Evolutionary conservation across 2,888 invertebrate genomes (phyloP), one percentile per base, ranked within the genome.

Genomic region (Sinohyriopsis cumingii): DNA sequence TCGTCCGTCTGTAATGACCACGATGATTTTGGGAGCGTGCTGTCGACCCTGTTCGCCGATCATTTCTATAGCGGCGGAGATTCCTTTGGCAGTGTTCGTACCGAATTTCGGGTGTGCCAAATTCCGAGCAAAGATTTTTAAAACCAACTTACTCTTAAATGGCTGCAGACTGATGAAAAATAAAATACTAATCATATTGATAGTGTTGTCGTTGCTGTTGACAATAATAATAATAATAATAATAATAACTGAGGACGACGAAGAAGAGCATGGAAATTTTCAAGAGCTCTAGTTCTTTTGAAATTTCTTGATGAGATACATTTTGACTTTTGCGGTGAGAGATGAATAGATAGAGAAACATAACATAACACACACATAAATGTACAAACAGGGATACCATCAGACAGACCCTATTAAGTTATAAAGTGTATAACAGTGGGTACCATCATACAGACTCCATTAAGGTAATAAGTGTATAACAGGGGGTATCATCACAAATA

Each of bases 1-100:
- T 25, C 82, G 66, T 3, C 86, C 86, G 59, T 86, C 86, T 15
- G 86, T 86, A 68, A 86, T 82, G 45, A 86, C 82, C 20, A 86
- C 79, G 20, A 79, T 80, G n/a, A 86, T 76, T 62, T 84, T 83
- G 0, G 86, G 84, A 0, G 83, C 82, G 60, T 81, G 75, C 9
- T 75, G 66, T n/a, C 82, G 65, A 20, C 82, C 82, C 63, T 82
- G 77, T 24, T 75, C 71, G 12, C 71, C 67, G 55, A 78, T 74
- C 82, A 82, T 82, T 20, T 77, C 63, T 5, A 77, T 67, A 1
- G 76, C 81, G 15, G 72, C 71, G 61, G 77, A 74, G 22, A 82
- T 80, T 45, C 84, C 84, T 9, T 70, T 68, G 1, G 83, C 86
- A 4, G 86, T 86, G 75, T 86, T 81, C 9, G 86, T 86, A 64